Conservation (phyloP, 2,888 invertebrate species). For the Penaeus monodon region DNA sequence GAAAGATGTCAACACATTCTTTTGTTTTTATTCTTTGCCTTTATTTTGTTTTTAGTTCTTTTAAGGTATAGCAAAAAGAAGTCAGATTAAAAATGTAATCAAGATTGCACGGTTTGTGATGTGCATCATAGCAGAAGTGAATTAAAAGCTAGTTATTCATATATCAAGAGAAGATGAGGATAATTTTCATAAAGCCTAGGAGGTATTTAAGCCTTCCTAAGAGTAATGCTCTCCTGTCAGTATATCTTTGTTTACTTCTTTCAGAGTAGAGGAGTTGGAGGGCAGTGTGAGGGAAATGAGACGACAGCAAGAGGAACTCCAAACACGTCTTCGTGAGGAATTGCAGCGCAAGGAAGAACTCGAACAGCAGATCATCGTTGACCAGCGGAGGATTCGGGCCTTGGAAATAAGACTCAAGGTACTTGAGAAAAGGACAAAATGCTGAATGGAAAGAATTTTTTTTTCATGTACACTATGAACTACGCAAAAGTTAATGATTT, state of each 20-base stretch:
- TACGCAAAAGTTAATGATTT: too few species aligned
- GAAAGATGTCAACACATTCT: too few species aligned
- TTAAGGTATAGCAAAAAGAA: too few species aligned
- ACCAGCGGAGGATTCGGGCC: constrained; percentile 46
- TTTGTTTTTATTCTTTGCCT: too few species aligned
- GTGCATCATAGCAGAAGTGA: background rate
- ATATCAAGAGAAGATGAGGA: background rate
- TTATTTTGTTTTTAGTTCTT: too few species aligned
- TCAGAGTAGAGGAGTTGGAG: constrained; percentile 53
- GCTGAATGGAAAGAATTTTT: too few species aligned
- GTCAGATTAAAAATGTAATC: too few species aligned
- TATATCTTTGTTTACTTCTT: background rate
- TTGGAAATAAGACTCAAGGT: constrained; percentile 49
- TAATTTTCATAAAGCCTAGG: background rate
- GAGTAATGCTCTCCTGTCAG: background rate
- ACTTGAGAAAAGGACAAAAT: background rate
- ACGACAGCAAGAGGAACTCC: constrained; percentile 60
- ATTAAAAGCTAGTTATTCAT: background rate
- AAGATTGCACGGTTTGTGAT: background rate
- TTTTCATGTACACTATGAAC: too few species aligned
- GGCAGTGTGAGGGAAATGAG: constrained; percentile 58
- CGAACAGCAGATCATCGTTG: constrained; percentile 45
- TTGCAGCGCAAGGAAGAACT: constrained; percentile 61
- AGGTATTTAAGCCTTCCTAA: background rate
- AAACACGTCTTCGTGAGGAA: constrained; percentile 53